A percentile compares a stretch with the other conserved stretches of the same genome.
Conservation (phyloP, 2,888 invertebrate species). For the Timandra comae region DNA sequence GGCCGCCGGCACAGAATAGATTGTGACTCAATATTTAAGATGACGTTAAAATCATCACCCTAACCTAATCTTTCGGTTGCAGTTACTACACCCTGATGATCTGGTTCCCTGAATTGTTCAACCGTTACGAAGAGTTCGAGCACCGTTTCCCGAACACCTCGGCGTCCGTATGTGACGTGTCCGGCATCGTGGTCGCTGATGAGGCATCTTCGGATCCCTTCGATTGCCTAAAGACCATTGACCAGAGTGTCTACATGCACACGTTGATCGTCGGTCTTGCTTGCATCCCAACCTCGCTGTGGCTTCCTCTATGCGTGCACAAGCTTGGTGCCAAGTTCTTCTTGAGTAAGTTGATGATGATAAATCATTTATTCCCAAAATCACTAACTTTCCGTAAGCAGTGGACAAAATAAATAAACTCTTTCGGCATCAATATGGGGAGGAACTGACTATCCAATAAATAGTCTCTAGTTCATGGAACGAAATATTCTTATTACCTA, state of each 20-base stretch:
- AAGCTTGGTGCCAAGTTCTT: conserved; percentile 88
- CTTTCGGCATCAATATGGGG: too few relatives aligned
- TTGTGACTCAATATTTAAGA: too few relatives aligned
- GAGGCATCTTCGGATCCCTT: conserved; percentile 62
- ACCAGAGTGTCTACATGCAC: conserved; percentile 82
- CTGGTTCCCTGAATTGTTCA: conserved; percentile 94
- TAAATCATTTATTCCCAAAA: not conserved
- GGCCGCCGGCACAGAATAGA: too few relatives aligned
- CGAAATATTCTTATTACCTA: too few relatives aligned
- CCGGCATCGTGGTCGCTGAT: conserved; percentile 77
- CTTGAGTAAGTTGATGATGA: conserved; percentile 78
- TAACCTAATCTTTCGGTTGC: too few relatives aligned
- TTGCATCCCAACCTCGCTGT: conserved; percentile 87
- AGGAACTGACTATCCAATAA: too few relatives aligned
- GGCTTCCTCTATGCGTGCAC: conserved; percentile 87
- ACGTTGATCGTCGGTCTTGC: conserved; percentile 88
- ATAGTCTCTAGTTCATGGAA: too few relatives aligned
- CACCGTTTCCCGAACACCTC: conserved; percentile 78
- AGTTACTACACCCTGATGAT: conserved; percentile 95
- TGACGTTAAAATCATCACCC: too few relatives aligned
- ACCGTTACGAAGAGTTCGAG: conserved; percentile 87
- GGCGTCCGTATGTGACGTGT: conserved; percentile 87
- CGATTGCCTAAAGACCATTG: conserved; percentile 80
- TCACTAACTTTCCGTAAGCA: too few relatives aligned
- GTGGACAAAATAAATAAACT: too few relatives aligned